Base-by-base conservation (phyloP, 2,888 invertebrate species). In the Trachelus stipa region DNA sequence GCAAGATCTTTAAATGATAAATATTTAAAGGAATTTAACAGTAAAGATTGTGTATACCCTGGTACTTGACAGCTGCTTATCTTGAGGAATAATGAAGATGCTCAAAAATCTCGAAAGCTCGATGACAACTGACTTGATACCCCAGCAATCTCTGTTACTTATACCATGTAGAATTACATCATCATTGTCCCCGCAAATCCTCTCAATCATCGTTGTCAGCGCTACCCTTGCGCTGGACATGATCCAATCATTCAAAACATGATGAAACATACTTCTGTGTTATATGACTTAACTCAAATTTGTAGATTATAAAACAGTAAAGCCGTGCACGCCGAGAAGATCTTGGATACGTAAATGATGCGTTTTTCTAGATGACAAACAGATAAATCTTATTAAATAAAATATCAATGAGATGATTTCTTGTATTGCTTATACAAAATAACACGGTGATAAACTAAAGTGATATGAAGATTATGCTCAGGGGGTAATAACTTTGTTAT, bases 151-250 rank as follows among this genome's bases (percentile, higher is more conserved):
- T 31, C 71, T 33, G 71, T 71, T 71, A 34, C 71, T 71, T 71
- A 71, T 71, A 71, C 71, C 71, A 15, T 34, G 71, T 31, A 3
- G 71, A 71, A 71, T 71, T 71, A 34, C 71, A 71, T 71, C 71
- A 71, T 71, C 31, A 11, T 71, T 31, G 12, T 71, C 71, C 2
- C 9, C 56, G 56, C 56, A 56, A 56, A 56, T 23, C 23, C 56
- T 23, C 9, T 3, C 56, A 56, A 23, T 56, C 56, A 23, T 56
- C 23, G 23, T 6, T 56, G 2, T 23, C 56, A 23, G 56, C 56
- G 23, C 56, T 56, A 71, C 31, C 71, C 31, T 71, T 23, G 15
- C 31, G 71, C 71, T 15, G 31, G n/a, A 33, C 33, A 71, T 71
- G 71, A 31, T 31, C 71, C 11, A 31, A 15, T 33, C 71, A 71